phyloP scores from a whole-genome alignment of 2,797 vertebrate species.

The Chrosomus eos region DNA sequence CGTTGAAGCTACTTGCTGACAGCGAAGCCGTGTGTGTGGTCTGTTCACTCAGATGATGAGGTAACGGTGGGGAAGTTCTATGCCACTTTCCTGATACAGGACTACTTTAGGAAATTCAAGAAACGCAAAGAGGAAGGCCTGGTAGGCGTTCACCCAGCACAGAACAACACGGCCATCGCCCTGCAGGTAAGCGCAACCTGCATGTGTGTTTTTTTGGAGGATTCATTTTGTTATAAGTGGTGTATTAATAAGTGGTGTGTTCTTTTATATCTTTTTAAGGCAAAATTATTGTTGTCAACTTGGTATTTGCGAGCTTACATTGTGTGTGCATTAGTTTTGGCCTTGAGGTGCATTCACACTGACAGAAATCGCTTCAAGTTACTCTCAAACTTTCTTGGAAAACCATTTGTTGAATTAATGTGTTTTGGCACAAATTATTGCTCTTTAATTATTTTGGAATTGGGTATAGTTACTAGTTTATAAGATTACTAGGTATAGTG shows the following conservation, averaged over 20 bases:
- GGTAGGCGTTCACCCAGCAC: constrained; percentile 92
- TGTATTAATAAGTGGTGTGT: constrained; percentile 7
- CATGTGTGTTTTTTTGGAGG: constrained; percentile 50
- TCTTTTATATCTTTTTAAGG: not conserved
- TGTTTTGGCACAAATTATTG: not conserved
- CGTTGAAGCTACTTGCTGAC: constrained; percentile 81
- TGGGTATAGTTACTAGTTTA: no score
- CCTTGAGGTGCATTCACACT: not conserved
- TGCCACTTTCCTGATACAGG: constrained; percentile 99
- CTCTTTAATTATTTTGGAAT: no score
- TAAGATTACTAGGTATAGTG: no score
- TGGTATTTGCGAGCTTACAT: not conserved
- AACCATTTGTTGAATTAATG: constrained; percentile 5
- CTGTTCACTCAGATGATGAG: constrained; percentile 99
- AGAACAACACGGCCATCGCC: constrained; percentile 95
- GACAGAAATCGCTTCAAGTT: not conserved
- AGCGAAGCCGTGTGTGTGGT: constrained; percentile 97
- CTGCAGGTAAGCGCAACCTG: constrained; percentile 83
- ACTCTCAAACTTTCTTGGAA: not conserved
- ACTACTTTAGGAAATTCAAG: constrained; percentile 99
- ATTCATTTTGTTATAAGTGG: not conserved
- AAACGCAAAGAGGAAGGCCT: constrained; percentile 99
- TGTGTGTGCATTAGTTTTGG: not conserved
- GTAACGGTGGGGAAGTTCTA: constrained; percentile 99
- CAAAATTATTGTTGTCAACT: not conserved